Conservation (phyloP, 2,888 invertebrate genomes). For the Acanthosepion esculentum region DNA sequence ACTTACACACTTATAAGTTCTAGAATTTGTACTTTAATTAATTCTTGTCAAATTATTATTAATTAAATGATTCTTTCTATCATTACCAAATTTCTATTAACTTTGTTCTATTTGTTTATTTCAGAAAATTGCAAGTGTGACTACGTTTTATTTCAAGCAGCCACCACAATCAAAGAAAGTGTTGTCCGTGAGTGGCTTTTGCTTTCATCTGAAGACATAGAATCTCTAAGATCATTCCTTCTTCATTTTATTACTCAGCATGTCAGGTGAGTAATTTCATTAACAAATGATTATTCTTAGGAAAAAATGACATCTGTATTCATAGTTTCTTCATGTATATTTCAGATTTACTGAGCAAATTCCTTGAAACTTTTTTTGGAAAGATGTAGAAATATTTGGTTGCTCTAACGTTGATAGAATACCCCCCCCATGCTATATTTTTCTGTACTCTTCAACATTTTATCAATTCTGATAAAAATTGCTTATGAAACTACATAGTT, state of each 20-base stretch:
- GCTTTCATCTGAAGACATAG: conserved; percentile 82
- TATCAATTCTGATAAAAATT: too few species aligned
- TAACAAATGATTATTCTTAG: neutral
- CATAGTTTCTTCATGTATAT: too few species aligned
- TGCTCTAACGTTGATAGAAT: too few species aligned
- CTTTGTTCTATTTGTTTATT: conserved; percentile 49
- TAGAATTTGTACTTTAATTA: neutral
- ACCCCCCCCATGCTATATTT: too few species aligned
- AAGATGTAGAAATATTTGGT: too few species aligned
- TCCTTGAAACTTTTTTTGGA: too few species aligned
- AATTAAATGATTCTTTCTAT: neutral
- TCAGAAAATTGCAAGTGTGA: conserved; percentile 77
- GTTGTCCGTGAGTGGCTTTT: conserved; percentile 89
- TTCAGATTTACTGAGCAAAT: too few species aligned
- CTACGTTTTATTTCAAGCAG: conserved; percentile 91
- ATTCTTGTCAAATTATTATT: neutral
- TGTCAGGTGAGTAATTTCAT: conserved; percentile 73
- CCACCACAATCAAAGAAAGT: conserved; percentile 86
- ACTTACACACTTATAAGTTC: neutral
- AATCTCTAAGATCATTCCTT: conserved; percentile 84
- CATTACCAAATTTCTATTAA: neutral
- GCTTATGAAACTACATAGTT: too few species aligned
- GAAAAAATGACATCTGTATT: too few species aligned
- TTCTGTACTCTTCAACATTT: too few species aligned
- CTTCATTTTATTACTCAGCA: conserved; percentile 85